Evolutionary conservation across 2,797 vertebrate genomes (phyloP).

Genomic region (Danio jaintianensis): DNA sequence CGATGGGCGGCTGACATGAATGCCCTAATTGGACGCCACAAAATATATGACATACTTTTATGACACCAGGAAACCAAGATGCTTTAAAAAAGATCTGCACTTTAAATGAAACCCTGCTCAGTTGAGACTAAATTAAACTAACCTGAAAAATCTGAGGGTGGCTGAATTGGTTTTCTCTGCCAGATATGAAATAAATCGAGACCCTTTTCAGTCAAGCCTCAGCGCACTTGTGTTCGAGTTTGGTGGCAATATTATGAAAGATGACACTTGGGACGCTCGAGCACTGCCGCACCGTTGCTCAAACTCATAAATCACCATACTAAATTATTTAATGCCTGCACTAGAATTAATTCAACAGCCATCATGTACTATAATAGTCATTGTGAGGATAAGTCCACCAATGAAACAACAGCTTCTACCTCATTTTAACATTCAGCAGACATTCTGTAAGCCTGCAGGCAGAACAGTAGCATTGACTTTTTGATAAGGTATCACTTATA

Average conservation of each 20-base stretch:
- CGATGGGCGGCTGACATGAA: constrained; percentile 13
- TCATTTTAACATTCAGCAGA: background rate
- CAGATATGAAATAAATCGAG: constrained; percentile 49
- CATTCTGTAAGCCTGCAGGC: background rate
- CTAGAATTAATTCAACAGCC: constrained; percentile 23
- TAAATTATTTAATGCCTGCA: constrained; percentile 42
- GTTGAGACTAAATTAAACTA: constrained; percentile 32
- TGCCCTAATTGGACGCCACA: constrained; percentile 24
- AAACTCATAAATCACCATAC: constrained; percentile 44
- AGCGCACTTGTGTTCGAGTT: constrained; percentile 37
- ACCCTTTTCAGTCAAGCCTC: constrained; percentile 49
- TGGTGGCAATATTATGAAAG: constrained; percentile 47
- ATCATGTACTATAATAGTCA: constrained; percentile 44
- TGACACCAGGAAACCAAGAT: constrained; percentile 2
- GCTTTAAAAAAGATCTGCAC: constrained; percentile 26
- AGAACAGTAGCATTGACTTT: background rate
- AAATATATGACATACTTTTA: constrained; percentile 26
- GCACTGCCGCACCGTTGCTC: constrained; percentile 27
- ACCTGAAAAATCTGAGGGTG: constrained; percentile 26
- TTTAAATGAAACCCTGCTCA: constrained; percentile 23
- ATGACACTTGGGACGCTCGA: constrained; percentile 50
- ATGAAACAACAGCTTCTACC: background rate
- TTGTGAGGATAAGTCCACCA: constrained; percentile 13
- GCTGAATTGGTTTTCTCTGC: constrained; percentile 42
- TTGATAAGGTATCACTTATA: background rate